phyloP scores from a whole-genome alignment of 2,113 vertebrate species.

The Loxodonta africana region DNA sequence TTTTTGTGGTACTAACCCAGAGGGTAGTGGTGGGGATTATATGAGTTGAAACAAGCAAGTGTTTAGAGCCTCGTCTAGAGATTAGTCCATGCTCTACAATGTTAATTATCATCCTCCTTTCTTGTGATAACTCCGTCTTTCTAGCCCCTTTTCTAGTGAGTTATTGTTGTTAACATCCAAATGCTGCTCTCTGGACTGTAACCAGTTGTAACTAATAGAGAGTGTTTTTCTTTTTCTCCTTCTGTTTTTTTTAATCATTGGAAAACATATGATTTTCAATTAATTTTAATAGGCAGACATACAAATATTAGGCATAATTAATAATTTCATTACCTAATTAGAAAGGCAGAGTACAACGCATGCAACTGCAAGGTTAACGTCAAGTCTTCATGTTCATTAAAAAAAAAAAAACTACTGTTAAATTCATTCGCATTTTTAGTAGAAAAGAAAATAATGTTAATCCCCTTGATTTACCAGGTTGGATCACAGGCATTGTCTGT shows the following conservation, averaged over 20 bases:
- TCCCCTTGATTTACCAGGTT: not conserved
- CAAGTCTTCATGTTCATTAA: not conserved
- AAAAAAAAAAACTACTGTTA: not conserved
- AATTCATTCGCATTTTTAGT: not conserved
- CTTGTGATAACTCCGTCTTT: not conserved
- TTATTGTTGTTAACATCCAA: not conserved
- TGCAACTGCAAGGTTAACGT: not conserved
- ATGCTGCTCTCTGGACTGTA: not conserved
- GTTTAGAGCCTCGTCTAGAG: not conserved
- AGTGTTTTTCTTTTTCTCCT: not conserved
- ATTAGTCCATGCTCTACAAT: not conserved
- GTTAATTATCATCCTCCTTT: not conserved
- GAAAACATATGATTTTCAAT: conserved; percentile 30
- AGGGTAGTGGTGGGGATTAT: not conserved
- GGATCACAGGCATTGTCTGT: not conserved
- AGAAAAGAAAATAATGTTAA: not conserved
- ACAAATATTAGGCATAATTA: conserved; percentile 33
- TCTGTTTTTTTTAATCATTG: not conserved
- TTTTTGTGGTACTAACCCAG: too few relatives aligned
- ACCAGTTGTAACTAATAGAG: not conserved
- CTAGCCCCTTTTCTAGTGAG: not conserved
- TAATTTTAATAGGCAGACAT: conserved; percentile 38
- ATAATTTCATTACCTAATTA: conserved; percentile 15
- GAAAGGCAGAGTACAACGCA: not conserved
- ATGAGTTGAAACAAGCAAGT: not conserved